Evolutionary conservation across 2,113 vertebrate genomes (phyloP).

Genomic region (Laticauda laticaudata): DNA sequence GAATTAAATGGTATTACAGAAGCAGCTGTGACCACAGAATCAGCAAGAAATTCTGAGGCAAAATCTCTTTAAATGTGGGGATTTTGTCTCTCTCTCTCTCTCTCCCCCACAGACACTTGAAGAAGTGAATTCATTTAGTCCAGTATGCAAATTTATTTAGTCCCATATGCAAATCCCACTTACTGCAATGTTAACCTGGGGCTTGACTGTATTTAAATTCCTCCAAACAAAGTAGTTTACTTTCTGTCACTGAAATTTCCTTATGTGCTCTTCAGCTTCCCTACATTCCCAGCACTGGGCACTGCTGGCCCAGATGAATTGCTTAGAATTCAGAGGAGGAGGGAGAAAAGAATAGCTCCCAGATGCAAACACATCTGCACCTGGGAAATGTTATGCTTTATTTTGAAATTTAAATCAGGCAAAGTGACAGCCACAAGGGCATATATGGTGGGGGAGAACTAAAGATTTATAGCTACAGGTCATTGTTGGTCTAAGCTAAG

Average conservation of each 20-base stretch:
- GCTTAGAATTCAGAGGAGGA: slow-evolving; percentile 28
- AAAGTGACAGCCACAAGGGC: slow-evolving; percentile 58
- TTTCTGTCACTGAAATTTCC: neutral
- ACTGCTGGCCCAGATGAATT: neutral
- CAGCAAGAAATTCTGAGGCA: neutral
- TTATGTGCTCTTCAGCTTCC: slow-evolving; percentile 2
- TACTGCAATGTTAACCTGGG: neutral
- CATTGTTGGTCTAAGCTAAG: slow-evolving; percentile 43
- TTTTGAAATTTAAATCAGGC: slow-evolving; percentile 52
- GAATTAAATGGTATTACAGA: neutral
- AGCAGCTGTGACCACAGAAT: neutral
- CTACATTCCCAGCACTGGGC: neutral
- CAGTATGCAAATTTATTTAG: neutral
- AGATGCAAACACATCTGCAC: slow-evolving; percentile 44
- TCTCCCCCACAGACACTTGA: neutral
- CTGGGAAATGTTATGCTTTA: slow-evolving; percentile 60
- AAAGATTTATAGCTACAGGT: slow-evolving; percentile 61
- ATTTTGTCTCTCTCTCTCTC: neutral
- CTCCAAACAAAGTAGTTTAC: neutral
- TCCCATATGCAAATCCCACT: neutral
- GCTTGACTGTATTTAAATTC: neutral
- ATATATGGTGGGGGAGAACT: slow-evolving; percentile 21
- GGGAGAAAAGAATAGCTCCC: slow-evolving; percentile 29
- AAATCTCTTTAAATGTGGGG: neutral
- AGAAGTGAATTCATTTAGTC: neutral